phyloP scores from a whole-genome alignment of 2,113 vertebrate species.

The Oreotrochilus melanogaster region DNA sequence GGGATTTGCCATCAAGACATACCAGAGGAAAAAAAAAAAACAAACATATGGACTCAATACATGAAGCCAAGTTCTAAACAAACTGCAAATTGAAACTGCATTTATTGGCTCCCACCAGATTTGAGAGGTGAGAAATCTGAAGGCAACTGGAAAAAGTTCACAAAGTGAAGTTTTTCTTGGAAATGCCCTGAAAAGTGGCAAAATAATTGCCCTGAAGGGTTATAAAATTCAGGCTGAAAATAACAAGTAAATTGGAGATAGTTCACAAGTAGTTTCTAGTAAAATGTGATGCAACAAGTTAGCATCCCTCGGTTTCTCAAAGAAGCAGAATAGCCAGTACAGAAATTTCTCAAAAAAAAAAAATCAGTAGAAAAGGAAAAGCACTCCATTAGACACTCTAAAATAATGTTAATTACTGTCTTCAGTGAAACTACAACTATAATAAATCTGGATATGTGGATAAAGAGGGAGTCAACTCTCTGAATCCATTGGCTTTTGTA shows the following conservation, averaged over 20 bases:
- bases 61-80: background rate
- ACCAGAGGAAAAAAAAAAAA: background rate
- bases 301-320: background rate
- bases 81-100: background rate
- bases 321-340: background rate
- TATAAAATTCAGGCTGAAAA: background rate
- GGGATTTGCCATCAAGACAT: background rate
- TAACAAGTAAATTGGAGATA: background rate
- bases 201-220: background rate
- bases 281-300: background rate
- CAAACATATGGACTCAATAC: background rate
- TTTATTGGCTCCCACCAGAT: background rate
- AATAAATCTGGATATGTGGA: background rate
- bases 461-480: background rate
- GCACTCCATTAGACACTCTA: background rate
- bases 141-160: background rate
- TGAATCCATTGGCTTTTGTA: background rate
- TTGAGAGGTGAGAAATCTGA: background rate
- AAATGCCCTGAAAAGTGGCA: background rate
- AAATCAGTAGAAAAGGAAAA: background rate
- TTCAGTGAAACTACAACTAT: fast-evolving
- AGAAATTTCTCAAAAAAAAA: background rate
- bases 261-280: background rate
- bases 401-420: background rate
- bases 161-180: background rate